A percentile compares a stretch with the other conserved stretches of the same genome.
Evolutionary conservation across 2,797 vertebrate genomes (phyloP).

Genomic region (Alosa sapidissima): DNA sequence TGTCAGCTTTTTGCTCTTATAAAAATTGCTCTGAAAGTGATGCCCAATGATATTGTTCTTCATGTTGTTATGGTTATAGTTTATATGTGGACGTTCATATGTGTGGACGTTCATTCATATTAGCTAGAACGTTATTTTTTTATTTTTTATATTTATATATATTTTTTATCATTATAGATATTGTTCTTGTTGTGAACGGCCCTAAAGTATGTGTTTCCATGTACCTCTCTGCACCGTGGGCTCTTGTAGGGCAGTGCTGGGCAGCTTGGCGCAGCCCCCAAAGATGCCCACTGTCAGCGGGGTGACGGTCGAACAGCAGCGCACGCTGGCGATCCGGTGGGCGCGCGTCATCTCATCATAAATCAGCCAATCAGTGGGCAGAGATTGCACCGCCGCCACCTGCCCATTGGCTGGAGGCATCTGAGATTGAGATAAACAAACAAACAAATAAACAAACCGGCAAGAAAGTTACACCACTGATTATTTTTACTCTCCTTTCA

Average conservation of each 20-base stretch:
- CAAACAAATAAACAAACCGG: background rate
- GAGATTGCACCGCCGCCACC: conserved; percentile 69
- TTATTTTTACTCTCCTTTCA: background rate
- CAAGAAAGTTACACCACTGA: background rate
- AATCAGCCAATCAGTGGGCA: conserved; percentile 92
- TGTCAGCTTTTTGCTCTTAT: too few species aligned
- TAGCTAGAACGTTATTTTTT: too few species aligned
- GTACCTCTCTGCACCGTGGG: conserved; percentile 67
- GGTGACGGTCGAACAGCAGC: conserved; percentile 87
- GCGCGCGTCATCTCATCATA: conserved; percentile 92
- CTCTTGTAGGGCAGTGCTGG: conserved; percentile 77
- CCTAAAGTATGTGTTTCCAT: too few species aligned
- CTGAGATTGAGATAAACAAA: conserved; percentile 60
- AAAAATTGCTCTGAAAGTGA: too few species aligned
- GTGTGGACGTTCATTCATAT: too few species aligned
- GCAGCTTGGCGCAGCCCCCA: conserved; percentile 81
- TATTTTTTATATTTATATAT: too few species aligned
- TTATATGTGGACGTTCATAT: too few species aligned
- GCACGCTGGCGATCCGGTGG: conserved; percentile 85
- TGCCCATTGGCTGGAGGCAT: conserved; percentile 78
- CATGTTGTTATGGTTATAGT: too few species aligned
- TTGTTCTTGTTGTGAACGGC: too few species aligned
- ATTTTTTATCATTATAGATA: too few species aligned
- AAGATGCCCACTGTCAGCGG: conserved; percentile 84
- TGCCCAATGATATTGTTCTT: too few species aligned